These are phyloP conservation scores for Elysia chlorotica DNA, from an alignment of 1,140 invertebrate genomes.

Conservation along the genomic window DNA sequence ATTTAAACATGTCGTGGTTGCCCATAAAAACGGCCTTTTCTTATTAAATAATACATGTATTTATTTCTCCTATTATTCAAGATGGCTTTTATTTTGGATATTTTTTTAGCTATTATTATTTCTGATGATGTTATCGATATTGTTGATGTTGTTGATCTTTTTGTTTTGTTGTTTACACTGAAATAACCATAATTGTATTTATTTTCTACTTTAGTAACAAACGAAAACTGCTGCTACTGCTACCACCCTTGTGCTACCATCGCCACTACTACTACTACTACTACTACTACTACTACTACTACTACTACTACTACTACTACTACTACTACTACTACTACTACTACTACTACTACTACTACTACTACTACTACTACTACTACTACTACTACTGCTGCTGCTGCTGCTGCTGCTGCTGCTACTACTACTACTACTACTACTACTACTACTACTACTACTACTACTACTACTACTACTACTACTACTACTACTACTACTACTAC, in stretches of 20 bases:
- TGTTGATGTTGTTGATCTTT: not conserved
- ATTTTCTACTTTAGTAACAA: too few species aligned
- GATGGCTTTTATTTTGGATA: not conserved
- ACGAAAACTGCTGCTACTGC: constrained; percentile 2
- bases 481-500: not conserved
- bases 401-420: not conserved
- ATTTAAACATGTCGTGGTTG: too few species aligned
- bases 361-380: constrained; percentile 4
- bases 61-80: not conserved
- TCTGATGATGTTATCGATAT: not conserved
- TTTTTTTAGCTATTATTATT: not conserved
- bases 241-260: not conserved
- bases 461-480: not conserved
- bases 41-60: too few species aligned
- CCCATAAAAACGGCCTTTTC: too few species aligned
- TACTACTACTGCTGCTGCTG: not conserved
- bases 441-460: constrained; percentile 7
- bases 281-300: constrained; percentile 2
- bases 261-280: constrained; percentile 4
- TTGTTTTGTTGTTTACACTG: too few species aligned
- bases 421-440: constrained; percentile 4
- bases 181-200: too few species aligned
- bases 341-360: constrained; percentile 9
- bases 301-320: constrained; percentile 7
- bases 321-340: constrained; percentile 7